Evolutionary conservation across 2,113 vertebrate species (phyloP), one percentile per base, ranked within the genome.

Genomic region (Vireo altiloquus): DNA sequence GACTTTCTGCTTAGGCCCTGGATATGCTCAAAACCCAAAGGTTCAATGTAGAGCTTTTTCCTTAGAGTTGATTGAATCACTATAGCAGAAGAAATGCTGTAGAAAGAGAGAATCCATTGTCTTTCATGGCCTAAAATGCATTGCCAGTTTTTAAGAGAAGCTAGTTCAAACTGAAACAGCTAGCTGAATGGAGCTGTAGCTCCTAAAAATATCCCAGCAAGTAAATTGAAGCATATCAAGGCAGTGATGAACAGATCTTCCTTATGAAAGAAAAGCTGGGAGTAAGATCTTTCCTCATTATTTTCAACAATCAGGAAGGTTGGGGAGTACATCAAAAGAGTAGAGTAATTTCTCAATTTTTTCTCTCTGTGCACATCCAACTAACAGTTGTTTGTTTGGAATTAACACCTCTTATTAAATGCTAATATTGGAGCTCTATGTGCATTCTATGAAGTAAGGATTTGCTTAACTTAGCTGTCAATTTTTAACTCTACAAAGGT

Each of bases 301-400:
- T 21, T 74, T 61, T 44, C 21, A 81, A 37, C 15, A 56, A 35
- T 81, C 21, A 81, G 46, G 20, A 69, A 49, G 1, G 9, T 7
- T 82, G 10, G 6, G 13, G 25, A 54, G 3, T 46, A 54, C 19
- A 30, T 46, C 0, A 14, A 82, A 82, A 57, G 11, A 82, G 37
- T 7, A 46, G 14, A 16, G 6, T 40, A 80, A 78, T 39, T 56
- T 56, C 9, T 64, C 16, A 1, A 7, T 25, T 50, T 72, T 37
- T 61, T 46, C 16, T 37, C 27, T 54, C 31, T 1, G 0, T 37
- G 8, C 22, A 19, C 1, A 2, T 50, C 20, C 63, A 40, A 74
- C 9, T 74, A 68, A 65, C 21, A 35, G 9, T 30, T 65, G 9
- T 50, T 87, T 39, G 47, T 56, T 18, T 61, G 39, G n/a, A 90